Base-by-base conservation (phyloP, 2,797 vertebrate species). In the Pteropus rufus region DNA sequence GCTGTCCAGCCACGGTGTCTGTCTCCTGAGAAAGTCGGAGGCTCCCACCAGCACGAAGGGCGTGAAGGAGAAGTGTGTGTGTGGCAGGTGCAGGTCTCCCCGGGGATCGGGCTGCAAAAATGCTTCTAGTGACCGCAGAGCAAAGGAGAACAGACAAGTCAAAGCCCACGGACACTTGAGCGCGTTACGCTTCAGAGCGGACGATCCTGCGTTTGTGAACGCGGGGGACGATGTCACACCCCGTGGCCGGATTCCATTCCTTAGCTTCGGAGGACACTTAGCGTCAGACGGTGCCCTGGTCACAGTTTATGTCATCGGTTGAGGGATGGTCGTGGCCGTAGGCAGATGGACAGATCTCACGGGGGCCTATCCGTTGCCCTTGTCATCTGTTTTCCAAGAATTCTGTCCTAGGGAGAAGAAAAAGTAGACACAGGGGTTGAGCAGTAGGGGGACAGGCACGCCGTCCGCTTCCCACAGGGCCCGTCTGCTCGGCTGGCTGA, bases 121-220 rank as follows among this genome's bases (percentile, higher is more conserved):
- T 44, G 34, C 52, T 54, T 12, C 24, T 84, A 60, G 88, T 5
- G 65, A 52, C 12, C 29, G 1, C 7, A 44, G 73, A 86, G 19
- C 8, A 56, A 65, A 19, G 29, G 34, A 76, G 49, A 62, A 10
- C 8, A 5, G 52, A 49, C 34, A 9, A 10, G 3, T 9, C 21
- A 2, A 3, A 10, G 21, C 26, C 31, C n/a, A 56, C 24, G 15
- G 16, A 2, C 36, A 0, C 15, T 5, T 12, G 0, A 6, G 23
- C 2, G 56, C 23, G 12, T 72, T 5, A 16, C 3, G 26, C 64
- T 62, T 92, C 56, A 19, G 46, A 18, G 11, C 2, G 2, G 62
- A 34, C n/a, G 24, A 39, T 5, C 24, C 39, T 24, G 49, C 21
- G 0, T 24, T 41, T 49, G 46, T 21, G 29, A 58, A 46, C 18